A percentile compares a stretch with the other conserved stretches of the same genome.
These are phyloP conservation scores for Molothrus aeneus DNA, from an alignment of 2,797 vertebrate species.

Conservation along the genomic window DNA sequence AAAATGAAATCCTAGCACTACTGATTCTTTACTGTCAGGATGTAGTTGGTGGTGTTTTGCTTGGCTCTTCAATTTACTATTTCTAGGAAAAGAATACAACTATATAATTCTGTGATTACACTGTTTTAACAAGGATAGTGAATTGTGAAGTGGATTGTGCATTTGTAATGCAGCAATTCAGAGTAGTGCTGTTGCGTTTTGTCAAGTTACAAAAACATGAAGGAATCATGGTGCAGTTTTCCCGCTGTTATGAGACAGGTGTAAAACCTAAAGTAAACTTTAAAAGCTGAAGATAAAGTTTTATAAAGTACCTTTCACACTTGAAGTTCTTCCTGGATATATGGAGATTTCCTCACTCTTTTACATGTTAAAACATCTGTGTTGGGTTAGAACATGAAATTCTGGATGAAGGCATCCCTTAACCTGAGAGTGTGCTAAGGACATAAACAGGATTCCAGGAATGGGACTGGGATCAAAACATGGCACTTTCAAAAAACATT, in stretches of 20 bases:
- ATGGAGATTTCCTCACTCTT: constrained; percentile 11
- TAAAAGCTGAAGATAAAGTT: constrained; percentile 53
- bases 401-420: not conserved
- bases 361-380: constrained; percentile 18
- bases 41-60: not conserved
- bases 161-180: constrained; percentile 2
- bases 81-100: constrained; percentile 18
- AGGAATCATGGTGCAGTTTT: not conserved
- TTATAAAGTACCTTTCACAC: constrained; percentile 38
- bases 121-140: not conserved
- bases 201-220: not conserved
- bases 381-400: constrained; percentile 26
- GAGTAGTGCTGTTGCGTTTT: not conserved
- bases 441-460: constrained; percentile 20
- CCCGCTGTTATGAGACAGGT: constrained; percentile 4
- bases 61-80: constrained; percentile 27
- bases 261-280: constrained; percentile 53
- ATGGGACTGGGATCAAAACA: not conserved
- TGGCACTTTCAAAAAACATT: not conserved
- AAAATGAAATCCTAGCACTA: constrained; percentile 37
- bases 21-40: not conserved
- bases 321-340: not conserved
- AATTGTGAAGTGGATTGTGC: not conserved
- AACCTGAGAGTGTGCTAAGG: not conserved
- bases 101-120: constrained; percentile 15